phyloP scores from a whole-genome alignment of 2,888 invertebrate species.

The Allygus modestus region DNA sequence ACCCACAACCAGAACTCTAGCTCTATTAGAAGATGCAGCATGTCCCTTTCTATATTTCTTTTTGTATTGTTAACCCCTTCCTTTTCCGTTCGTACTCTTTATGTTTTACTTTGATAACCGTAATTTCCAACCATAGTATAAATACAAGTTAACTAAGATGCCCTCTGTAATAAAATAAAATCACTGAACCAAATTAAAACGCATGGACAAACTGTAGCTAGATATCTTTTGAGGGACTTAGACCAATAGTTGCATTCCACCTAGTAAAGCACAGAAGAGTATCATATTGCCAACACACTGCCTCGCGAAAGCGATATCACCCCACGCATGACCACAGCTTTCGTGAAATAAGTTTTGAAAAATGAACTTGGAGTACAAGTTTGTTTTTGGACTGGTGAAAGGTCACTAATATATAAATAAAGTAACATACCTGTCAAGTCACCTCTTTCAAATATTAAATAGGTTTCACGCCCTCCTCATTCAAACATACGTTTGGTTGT shows the following conservation, averaged over 20 bases:
- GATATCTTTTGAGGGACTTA: background rate
- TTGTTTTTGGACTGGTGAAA: background rate
- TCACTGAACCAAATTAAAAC: background rate
- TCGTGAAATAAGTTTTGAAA: background rate
- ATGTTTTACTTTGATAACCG: background rate
- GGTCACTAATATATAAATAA: too few relatives aligned
- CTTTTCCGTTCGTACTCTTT: constrained; percentile 50
- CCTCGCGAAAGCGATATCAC: background rate
- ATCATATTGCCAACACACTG: background rate
- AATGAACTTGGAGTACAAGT: background rate
- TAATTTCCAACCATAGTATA: background rate
- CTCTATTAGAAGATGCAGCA: constrained; percentile 55
- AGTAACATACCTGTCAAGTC: too few relatives aligned
- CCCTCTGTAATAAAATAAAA: background rate
- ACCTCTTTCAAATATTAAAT: too few relatives aligned
- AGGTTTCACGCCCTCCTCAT: too few relatives aligned
- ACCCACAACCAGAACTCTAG: background rate
- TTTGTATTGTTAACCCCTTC: constrained; percentile 64
- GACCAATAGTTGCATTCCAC: background rate
- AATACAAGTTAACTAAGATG: background rate
- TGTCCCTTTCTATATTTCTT: constrained; percentile 68
- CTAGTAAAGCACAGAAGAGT: constrained; percentile 21
- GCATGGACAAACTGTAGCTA: constrained; percentile 7
- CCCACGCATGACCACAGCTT: background rate
- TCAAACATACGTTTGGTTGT: too few relatives aligned